Conservation (phyloP, 2,113 vertebrate genomes). For the Sorex fumeus region DNA sequence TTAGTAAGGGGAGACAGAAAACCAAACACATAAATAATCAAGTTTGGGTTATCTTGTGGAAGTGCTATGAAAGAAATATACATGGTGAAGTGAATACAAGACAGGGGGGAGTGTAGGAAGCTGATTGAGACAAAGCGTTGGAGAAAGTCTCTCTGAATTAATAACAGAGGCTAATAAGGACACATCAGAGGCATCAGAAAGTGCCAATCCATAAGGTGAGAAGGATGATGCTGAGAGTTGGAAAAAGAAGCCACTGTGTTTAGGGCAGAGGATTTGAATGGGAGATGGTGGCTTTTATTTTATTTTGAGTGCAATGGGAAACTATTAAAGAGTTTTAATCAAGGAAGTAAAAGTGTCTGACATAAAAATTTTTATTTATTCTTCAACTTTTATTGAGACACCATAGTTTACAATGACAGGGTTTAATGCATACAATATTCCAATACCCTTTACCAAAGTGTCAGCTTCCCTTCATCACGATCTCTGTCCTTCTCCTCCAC, state of each 20-base stretch:
- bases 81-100: neutral
- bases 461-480: too few species aligned
- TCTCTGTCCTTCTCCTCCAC: too few species aligned
- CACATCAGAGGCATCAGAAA: constrained; percentile 21
- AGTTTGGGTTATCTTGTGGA: neutral
- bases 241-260: constrained; percentile 5
- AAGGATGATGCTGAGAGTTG: constrained; percentile 44
- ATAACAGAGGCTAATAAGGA: constrained; percentile 42
- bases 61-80: constrained; percentile 21
- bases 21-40: neutral
- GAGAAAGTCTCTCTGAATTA: constrained; percentile 7
- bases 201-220: constrained; percentile 5
- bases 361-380: neutral
- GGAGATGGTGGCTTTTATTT: neutral
- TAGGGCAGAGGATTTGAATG: neutral
- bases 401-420: too few species aligned
- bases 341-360: neutral
- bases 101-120: neutral
- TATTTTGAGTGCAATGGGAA: constrained; percentile 22
- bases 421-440: too few species aligned
- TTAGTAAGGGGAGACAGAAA: constrained; percentile 12
- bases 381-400: too few species aligned
- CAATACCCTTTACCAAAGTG: too few species aligned
- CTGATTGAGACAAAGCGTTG: neutral
- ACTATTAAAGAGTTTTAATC: constrained; percentile 52